phyloP scores from a whole-genome alignment of 1,140 invertebrate genomes.

The Drosophila suzukii region DNA sequence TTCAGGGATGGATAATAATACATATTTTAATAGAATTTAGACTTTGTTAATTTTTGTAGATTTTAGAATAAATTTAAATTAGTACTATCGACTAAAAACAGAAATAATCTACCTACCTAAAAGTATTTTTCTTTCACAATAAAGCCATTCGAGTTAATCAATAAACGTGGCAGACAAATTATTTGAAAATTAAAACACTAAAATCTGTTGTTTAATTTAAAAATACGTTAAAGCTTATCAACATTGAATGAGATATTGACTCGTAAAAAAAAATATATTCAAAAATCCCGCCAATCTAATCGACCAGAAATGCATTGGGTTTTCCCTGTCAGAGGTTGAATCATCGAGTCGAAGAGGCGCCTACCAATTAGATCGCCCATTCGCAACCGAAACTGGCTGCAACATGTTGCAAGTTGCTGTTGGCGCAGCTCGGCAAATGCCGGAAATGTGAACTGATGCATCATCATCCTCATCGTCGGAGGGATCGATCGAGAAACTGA shows the following conservation, averaged over 20 bases:
- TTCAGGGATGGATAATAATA: conserved; percentile 6
- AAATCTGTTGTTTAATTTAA: too few species aligned
- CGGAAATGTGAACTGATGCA: conserved; percentile 69
- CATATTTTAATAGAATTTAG: too few species aligned
- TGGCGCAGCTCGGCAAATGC: conserved; percentile 38
- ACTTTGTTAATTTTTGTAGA: too few species aligned
- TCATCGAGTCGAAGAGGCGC: conserved; percentile 29
- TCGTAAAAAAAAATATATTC: neutral
- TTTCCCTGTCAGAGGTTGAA: neutral
- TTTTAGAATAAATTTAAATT: too few species aligned
- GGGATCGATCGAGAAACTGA: conserved; percentile 64
- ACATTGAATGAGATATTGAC: too few species aligned
- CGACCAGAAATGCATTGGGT: neutral
- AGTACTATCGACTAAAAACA: too few species aligned
- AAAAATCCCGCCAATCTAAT: neutral
- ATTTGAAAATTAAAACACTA: too few species aligned
- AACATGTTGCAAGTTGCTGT: conserved; percentile 54
- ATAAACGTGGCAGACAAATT: too few species aligned
- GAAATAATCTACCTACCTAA: too few species aligned
- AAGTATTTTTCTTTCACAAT: too few species aligned
- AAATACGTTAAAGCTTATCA: too few species aligned
- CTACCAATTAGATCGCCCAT: conserved; percentile 53
- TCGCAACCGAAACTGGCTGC: conserved; percentile 42
- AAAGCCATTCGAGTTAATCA: too few species aligned
- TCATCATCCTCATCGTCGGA: conserved; percentile 27